phyloP scores from a whole-genome alignment of 2,888 invertebrate species.

The Microctonus brassicae region DNA sequence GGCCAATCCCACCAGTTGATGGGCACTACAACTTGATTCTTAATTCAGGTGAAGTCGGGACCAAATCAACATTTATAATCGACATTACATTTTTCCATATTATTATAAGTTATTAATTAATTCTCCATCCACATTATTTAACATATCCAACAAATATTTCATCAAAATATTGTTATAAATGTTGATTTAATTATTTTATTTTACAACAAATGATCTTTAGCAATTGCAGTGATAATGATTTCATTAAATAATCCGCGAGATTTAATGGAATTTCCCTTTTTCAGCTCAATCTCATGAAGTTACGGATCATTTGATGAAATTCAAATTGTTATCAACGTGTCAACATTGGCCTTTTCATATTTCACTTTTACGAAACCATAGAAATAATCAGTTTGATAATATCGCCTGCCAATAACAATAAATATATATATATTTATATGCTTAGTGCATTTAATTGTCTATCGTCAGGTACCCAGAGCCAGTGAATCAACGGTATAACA shows the following conservation, averaged over 20 bases:
- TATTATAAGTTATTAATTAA: slow-evolving; percentile 11
- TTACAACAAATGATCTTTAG: slow-evolving; percentile 19
- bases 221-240: background rate
- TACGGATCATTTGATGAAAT: background rate
- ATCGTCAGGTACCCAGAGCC: slow-evolving; percentile 65
- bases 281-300: background rate
- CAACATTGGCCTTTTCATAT: background rate
- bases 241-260: background rate
- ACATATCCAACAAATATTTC: background rate
- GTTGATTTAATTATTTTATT: slow-evolving; percentile 59
- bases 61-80: slow-evolving; percentile 67
- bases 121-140: background rate
- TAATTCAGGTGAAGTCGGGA: slow-evolving; percentile 69
- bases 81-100: slow-evolving; percentile 27
- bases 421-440: background rate
- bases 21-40: slow-evolving; percentile 64
- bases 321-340: background rate
- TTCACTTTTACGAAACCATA: background rate
- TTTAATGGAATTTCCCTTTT: slow-evolving; percentile 1
- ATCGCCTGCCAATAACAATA: background rate
- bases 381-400: slow-evolving; percentile 11
- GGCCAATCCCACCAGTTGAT: slow-evolving; percentile 55
- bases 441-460: slow-evolving; percentile 23
- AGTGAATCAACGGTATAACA: slow-evolving; percentile 51
- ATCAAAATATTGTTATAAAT: slow-evolving; percentile 57